Base-by-base conservation (phyloP, 2,797 vertebrate species). In the Cuculus canorus region DNA sequence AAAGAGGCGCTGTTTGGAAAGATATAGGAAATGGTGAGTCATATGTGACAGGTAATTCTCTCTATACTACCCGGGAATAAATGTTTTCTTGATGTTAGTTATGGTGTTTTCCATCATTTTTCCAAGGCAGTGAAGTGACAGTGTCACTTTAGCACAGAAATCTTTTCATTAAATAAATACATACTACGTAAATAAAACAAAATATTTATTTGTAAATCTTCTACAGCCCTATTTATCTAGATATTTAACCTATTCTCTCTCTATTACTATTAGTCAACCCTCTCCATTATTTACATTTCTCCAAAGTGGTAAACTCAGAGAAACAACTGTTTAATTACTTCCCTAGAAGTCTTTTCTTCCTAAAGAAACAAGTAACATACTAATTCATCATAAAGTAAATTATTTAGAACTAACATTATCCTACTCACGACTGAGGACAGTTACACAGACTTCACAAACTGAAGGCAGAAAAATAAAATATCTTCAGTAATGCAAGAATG, bases 31-130 rank as follows among this genome's bases (percentile, higher is more conserved):
- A 94, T 92, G 41, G 27, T 95, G 90, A 95, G 57, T 93, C 76
- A 95, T 72, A 93, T 59, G 82, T 94, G 96, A 93, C 88, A 96
- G 77, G 88, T 96, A 88, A 96, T 95, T 95, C 57, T 96, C 54
- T 80, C 43, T 18, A 0, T 50, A 45, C 47, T 96, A 60, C 53
- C 84, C 78, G 53, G 79, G 82, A 96, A 95, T 6, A 96, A 96
- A 76, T 33, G 63, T 86, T 83, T 86, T 94, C 75, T 65, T 92
- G 65, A 43, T 89, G n/a, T 54, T 76, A 77, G 45, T 66, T 90
- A 56, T 56, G 45, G 63, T 54, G 39, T 92, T 97, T 95, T 96
- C 90, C 64, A 90, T 68, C 4, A 50, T 86, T 92, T 88, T 94
- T 60, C 54, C 80, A 77, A 92, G 90, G 23, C 28, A 70, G 47